Conservation (phyloP, 2,888 invertebrate species). For the Acanthosoma haemorrhoidale region DNA sequence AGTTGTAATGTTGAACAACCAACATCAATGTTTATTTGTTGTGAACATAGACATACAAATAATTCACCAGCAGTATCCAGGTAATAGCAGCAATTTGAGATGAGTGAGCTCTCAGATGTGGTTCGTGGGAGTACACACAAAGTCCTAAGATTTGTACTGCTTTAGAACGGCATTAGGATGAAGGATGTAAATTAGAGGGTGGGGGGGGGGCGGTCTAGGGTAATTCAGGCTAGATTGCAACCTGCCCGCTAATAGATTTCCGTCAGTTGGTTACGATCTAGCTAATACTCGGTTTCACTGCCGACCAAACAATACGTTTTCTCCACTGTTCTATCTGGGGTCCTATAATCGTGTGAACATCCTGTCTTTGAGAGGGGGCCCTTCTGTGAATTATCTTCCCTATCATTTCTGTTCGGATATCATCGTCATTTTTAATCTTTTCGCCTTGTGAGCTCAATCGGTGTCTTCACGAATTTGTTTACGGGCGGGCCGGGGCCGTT, state of each 20-base stretch:
- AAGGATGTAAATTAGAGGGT: neutral
- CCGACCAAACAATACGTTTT: constrained; percentile 4
- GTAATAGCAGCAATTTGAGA: neutral
- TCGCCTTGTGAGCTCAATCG: no score
- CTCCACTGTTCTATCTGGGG: neutral
- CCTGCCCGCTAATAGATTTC: neutral
- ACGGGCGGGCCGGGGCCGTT: no score
- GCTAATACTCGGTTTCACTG: neutral
- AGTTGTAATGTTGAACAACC: no score
- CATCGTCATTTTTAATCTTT: neutral
- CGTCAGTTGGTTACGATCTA: neutral
- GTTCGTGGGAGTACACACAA: no score
- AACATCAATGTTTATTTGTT: no score
- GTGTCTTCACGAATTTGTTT: no score
- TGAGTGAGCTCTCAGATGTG: no score
- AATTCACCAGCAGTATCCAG: neutral
- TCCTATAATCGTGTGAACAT: constrained; percentile 11
- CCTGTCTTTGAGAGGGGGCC: neutral
- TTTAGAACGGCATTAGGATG: neutral
- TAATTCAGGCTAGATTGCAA: neutral
- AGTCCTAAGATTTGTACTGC: neutral
- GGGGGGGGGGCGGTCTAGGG: neutral
- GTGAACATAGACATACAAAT: no score
- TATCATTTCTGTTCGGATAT: neutral
- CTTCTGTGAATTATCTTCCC: neutral